Evolutionary conservation across 2,797 vertebrate genomes (phyloP), one percentile per base, ranked within the genome.

Genomic region (Lepus townsendii): DNA sequence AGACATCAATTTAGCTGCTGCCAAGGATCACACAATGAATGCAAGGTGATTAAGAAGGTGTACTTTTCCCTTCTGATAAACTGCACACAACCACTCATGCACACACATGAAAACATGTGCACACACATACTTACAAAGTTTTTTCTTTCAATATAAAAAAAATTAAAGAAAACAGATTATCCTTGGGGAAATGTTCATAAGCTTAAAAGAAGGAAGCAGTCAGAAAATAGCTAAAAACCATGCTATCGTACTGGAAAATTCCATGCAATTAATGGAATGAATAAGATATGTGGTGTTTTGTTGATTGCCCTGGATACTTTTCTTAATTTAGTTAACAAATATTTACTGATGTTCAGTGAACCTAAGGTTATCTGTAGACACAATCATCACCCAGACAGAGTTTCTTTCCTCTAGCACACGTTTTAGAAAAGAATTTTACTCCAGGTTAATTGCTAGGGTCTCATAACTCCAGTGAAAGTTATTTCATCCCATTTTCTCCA

Each of bases 181-280:
- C 71, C 50, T 60, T 24, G 1, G 52, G 26, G 10, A 83, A 60
- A 68, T 76, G 4, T 19, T 73, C 79, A 76, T 4, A 54, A 83
- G 1, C 32, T 79, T 85, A 68, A 88, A 95, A 88, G 24, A 84
- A 91, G 91, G 50, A 78, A 66, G 7, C 24, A 35, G 20, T 76
- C 42, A 68, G 76, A 83, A 93, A 91, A 66, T 54, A 13, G 27
- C 11, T 82, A 47, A 91, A 88, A 89, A 69, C 7, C 63, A 9
- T 68, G 50, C 14, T 1, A 0, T 66, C 65, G 63, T n/a, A 52
- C 17, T 66, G 30, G 17, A 32, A 89, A 87, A 35, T 24, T 10
- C 38, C 24, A 32, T 75, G 22, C 30, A 38, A 54, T 85, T 88
- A 79, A 82, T 0, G 71, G 7, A 5, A 75, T 7, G n/a, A 73